Conservation (phyloP, 1,140 invertebrate species). For the Microvelia longipes region DNA sequence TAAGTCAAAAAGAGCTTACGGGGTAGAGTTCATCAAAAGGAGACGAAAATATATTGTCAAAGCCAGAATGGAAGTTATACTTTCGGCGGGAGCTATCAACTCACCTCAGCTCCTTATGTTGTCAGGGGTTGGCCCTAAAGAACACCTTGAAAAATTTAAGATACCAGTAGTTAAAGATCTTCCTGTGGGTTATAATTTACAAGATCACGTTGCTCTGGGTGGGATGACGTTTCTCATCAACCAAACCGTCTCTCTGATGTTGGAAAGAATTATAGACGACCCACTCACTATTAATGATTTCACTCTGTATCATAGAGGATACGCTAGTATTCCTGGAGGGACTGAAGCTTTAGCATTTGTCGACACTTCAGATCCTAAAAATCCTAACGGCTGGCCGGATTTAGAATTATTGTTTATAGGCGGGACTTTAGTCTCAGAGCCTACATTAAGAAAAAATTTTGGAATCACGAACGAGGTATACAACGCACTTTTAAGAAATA, state of each 20-base stretch:
- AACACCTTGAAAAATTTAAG: slow-evolving; percentile 31
- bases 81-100: slow-evolving; percentile 49
- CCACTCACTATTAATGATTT: slow-evolving; percentile 39
- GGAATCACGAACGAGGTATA: slow-evolving; percentile 28
- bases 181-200: slow-evolving; percentile 62
- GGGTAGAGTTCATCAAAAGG: slow-evolving; percentile 52
- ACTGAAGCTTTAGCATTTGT: slow-evolving; percentile 62
- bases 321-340: slow-evolving; percentile 59
- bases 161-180: slow-evolving; percentile 45
- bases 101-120: slow-evolving; percentile 52
- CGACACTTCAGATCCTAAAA: slow-evolving; percentile 42
- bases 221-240: slow-evolving; percentile 7
- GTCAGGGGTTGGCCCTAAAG: slow-evolving; percentile 50
- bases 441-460: slow-evolving; percentile 26
- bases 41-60: slow-evolving; percentile 47
- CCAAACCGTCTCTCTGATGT: not conserved
- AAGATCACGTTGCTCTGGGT: slow-evolving; percentile 40
- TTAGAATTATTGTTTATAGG: slow-evolving; percentile 28
- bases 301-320: slow-evolving; percentile 40
- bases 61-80: slow-evolving; percentile 57
- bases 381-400: slow-evolving; percentile 39
- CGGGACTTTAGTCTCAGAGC: slow-evolving; percentile 13
- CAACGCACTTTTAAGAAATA: slow-evolving; percentile 28
- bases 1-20: slow-evolving; percentile 41
- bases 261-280: slow-evolving; percentile 23